These are phyloP conservation scores for Chaetodon auriga DNA, from an alignment of 2,113 vertebrate species.

Conservation along the genomic window DNA sequence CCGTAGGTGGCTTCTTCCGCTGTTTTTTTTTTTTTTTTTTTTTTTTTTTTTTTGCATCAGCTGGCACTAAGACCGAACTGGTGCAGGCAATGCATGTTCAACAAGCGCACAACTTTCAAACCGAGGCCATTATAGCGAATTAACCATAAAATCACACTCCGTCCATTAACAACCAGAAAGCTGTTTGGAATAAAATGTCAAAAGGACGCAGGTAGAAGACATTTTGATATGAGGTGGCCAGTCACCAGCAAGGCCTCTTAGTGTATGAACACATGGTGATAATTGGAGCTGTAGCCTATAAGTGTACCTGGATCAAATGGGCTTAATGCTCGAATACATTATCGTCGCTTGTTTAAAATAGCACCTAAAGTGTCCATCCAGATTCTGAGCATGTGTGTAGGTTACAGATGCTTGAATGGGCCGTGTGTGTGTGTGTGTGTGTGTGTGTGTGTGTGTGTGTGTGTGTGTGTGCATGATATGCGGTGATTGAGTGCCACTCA, in stretches of 20 bases:
- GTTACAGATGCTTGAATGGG: neutral
- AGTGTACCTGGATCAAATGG: neutral
- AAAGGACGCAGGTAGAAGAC: neutral
- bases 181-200: neutral
- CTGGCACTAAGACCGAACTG: neutral
- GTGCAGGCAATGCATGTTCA: neutral
- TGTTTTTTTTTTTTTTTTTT: no score
- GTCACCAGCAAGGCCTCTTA: neutral
- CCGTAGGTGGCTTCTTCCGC: no score
- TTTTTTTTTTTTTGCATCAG: neutral
- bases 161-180: neutral
- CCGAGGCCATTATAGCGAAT: neutral
- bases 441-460: neutral
- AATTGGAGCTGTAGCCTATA: neutral
- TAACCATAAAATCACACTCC: neutral
- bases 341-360: neutral
- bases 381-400: neutral
- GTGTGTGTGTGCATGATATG: neutral
- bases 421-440: neutral
- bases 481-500: no score
- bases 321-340: neutral
- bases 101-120: neutral
- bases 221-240: neutral
- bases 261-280: neutral
- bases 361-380: neutral